Base-by-base conservation (phyloP, 2,888 invertebrate genomes). In the Patella caerulea region DNA sequence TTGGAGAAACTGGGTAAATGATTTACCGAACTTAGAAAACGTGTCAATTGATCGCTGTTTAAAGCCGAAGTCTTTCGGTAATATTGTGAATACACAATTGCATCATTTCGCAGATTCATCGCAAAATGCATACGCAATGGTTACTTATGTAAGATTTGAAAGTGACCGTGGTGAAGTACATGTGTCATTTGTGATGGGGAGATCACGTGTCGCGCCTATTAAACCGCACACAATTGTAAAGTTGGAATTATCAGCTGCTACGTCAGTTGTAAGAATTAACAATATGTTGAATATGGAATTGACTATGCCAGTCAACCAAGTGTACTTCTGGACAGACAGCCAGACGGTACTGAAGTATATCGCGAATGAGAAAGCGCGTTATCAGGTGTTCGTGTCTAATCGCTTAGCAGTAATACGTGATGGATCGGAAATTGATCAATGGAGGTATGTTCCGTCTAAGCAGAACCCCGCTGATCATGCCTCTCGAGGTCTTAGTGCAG, bases 341-440 rank as follows among this genome's bases (percentile, higher is more conserved):
- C 71, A 72, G 19, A 79, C 84, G 2, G 84, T 85, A 4, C 73
- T 84, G 14, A 83, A 83, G 12, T 86, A 85, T 72, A 82, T 85
- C 14, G 73, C 59, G 7, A 86, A 86, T 71, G 83, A 82, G 15
- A 75, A 81, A 3, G 70, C 78, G 14, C 55, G 85, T 14, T 85
- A 85, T 65, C 84, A 84, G 17, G 78, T 82, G 0, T 86, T 81
- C 75, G 85, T 86, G 19, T 83, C 83, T 1, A 86, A 86, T 77
- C 71, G 86, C n/a, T 80, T 86, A 11, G 82, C 83, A 56, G 72
- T 75, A 24, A 84, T 85, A 17, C 74, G 79, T n/a, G 78, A 86
- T n/a, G 54, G 19, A 3, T 74, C 82, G 45, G 69, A 77, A 5
- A 70, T 79, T n/a, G 12, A 19, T 69, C 84, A 85, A 72, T 86